phyloP scores from a whole-genome alignment of 2,888 invertebrate species.

The Brachyopa scutellaris region DNA sequence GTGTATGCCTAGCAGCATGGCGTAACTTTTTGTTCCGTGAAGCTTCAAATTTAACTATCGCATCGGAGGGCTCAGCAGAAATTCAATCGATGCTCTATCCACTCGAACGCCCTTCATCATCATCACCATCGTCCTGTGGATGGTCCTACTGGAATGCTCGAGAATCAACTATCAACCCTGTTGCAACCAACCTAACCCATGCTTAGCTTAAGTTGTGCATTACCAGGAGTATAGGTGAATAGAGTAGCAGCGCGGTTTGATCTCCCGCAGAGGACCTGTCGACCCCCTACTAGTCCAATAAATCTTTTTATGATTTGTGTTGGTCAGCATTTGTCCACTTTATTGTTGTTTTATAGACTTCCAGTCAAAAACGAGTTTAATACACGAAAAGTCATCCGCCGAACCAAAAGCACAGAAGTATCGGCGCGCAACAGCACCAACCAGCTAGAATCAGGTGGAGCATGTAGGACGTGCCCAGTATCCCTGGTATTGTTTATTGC shows the following conservation, averaged over 20 bases:
- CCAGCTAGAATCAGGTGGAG: slow-evolving; percentile 39
- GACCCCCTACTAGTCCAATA: slow-evolving; percentile 53
- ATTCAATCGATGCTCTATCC: slow-evolving; percentile 10
- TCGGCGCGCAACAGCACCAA: neutral
- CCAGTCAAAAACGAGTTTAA: slow-evolving; percentile 58
- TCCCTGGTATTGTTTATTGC: neutral
- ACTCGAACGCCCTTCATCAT: slow-evolving; percentile 15
- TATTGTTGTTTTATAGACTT: slow-evolving; percentile 70
- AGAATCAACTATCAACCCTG: neutral
- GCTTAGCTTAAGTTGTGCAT: neutral
- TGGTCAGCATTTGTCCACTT: slow-evolving; percentile 66
- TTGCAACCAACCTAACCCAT: neutral
- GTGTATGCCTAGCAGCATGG: neutral
- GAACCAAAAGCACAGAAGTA: slow-evolving; percentile 13
- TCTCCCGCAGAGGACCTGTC: neutral
- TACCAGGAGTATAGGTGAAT: too few species aligned
- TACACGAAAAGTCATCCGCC: slow-evolving; percentile 40
- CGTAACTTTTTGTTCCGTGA: slow-evolving; percentile 5
- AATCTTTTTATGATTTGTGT: slow-evolving; percentile 68
- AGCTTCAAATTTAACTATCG: slow-evolving; percentile 25
- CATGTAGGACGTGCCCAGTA: neutral
- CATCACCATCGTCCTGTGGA: slow-evolving; percentile 8
- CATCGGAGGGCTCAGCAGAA: neutral
- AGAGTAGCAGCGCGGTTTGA: too few species aligned
- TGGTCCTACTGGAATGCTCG: neutral